Conservation (phyloP, 2,888 invertebrate genomes). For the Carcina quercana region DNA sequence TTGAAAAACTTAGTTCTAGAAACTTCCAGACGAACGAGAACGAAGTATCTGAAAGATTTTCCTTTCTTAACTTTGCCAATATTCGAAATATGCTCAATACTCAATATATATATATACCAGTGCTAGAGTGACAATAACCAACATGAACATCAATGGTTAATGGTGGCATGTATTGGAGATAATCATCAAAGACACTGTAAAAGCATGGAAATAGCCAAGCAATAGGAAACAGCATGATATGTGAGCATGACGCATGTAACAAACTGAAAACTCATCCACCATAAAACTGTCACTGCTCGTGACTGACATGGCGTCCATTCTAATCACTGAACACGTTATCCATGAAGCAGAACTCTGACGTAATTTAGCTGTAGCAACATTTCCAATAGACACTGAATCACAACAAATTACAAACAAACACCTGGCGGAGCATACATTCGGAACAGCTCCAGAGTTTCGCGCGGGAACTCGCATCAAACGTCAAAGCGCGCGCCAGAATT, state of each 20-base stretch:
- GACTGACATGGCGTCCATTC: slow-evolving; percentile 2
- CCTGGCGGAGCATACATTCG: slow-evolving; percentile 20
- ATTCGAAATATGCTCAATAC: no score
- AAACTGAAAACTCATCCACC: slow-evolving; percentile 24
- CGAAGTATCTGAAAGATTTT: no score
- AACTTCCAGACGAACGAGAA: no score
- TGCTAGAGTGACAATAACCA: no score
- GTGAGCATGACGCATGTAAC: slow-evolving; percentile 26
- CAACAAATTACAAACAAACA: slow-evolving; percentile 13
- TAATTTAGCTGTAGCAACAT: slow-evolving; percentile 4
- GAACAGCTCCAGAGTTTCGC: slow-evolving; percentile 30
- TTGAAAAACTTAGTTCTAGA: no score
- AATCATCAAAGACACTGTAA: no score
- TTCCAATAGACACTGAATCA: slow-evolving; percentile 6
- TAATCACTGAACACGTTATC: neutral
- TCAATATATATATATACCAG: no score
- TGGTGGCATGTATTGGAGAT: no score
- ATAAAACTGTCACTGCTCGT: neutral
- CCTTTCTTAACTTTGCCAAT: no score
- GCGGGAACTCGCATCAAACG: slow-evolving; percentile 19
- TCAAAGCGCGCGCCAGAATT: slow-evolving; percentile 20
- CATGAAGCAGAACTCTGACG: neutral
- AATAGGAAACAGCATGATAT: no score
- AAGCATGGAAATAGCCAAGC: no score
- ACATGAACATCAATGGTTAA: no score